phyloP scores from a whole-genome alignment of 2,888 invertebrate genomes.

The Selenia dentaria region DNA sequence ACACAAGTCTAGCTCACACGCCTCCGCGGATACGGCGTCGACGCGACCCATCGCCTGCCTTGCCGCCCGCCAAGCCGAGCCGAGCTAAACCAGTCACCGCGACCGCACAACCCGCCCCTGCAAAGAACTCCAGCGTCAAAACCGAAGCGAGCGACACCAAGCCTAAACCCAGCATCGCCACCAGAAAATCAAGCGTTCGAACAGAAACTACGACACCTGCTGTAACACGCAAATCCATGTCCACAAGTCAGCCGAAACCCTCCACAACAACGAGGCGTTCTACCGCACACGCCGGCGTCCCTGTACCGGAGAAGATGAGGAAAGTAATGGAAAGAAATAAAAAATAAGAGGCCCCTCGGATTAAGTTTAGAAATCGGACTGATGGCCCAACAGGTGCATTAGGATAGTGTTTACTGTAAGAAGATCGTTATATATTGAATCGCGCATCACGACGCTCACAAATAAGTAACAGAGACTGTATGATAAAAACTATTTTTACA shows the following conservation, averaged over 20 bases:
- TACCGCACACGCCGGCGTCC: conserved; percentile 62
- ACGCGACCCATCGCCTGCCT: conserved; percentile 59
- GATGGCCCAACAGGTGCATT: conserved; percentile 32
- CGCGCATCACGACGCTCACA: conserved; percentile 65
- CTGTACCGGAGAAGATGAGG: conserved; percentile 68
- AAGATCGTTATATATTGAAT: conserved; percentile 59
- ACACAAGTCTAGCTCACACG: conserved; percentile 77
- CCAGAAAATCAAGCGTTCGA: conserved; percentile 22
- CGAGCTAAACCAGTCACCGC: not conserved
- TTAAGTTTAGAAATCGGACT: conserved; percentile 33
- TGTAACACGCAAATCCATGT: conserved; percentile 18
- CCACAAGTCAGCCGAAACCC: not conserved
- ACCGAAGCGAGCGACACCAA: conserved; percentile 29
- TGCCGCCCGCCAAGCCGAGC: not conserved
- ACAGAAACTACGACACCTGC: conserved; percentile 18
- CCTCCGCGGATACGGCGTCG: conserved; percentile 76
- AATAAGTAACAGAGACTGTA: conserved; percentile 68
- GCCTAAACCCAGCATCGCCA: conserved; percentile 19
- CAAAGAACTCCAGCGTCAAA: conserved; percentile 46
- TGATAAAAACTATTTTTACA: conserved; percentile 78
- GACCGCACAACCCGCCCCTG: not conserved
- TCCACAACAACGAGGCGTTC: conserved; percentile 44
- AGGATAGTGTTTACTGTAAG: conserved; percentile 39
- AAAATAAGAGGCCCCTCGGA: not conserved
- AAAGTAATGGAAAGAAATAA: conserved; percentile 53